Conservation (phyloP, 2,888 invertebrate genomes). For the Pammene fasciana region DNA sequence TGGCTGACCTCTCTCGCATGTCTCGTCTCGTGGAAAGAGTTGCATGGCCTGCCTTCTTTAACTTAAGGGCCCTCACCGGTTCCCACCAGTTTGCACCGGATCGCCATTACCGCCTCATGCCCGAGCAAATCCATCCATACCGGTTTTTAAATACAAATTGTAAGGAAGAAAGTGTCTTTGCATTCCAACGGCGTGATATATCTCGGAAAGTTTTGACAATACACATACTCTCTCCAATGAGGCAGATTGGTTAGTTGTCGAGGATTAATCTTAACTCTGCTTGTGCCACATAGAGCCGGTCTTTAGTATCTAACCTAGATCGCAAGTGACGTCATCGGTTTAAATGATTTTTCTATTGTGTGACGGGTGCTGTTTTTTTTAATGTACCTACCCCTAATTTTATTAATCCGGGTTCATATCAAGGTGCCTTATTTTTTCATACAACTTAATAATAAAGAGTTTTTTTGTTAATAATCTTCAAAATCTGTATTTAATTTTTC, state of each 20-base stretch:
- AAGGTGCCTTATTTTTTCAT: too few species aligned
- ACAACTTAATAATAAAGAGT: too few species aligned
- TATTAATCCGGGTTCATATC: too few species aligned
- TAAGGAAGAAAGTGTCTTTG: constrained; percentile 44
- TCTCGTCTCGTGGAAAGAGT: constrained; percentile 19
- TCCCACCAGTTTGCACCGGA: constrained; percentile 31
- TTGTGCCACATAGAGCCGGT: neutral
- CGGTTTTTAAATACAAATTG: constrained; percentile 46
- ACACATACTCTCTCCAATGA: constrained; percentile 40
- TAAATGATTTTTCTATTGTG: constrained; percentile 4
- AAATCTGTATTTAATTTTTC: too few species aligned
- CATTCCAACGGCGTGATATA: constrained; percentile 46
- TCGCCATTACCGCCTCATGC: constrained; percentile 26
- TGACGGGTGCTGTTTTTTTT: neutral
- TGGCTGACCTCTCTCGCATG: constrained; percentile 24
- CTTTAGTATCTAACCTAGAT: constrained; percentile 9
- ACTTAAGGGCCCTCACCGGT: constrained; percentile 35
- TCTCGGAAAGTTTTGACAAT: constrained; percentile 46
- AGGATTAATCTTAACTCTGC: constrained; percentile 3
- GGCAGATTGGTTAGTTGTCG: constrained; percentile 24
- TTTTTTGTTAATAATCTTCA: too few species aligned
- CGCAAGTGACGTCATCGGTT: neutral
- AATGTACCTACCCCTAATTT: too few species aligned
- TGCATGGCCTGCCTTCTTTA: constrained; percentile 14
- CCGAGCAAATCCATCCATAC: constrained; percentile 46